These are phyloP conservation scores for Aplochiton taeniatus DNA, from an alignment of 2,797 vertebrate species.

Conservation along the genomic window DNA sequence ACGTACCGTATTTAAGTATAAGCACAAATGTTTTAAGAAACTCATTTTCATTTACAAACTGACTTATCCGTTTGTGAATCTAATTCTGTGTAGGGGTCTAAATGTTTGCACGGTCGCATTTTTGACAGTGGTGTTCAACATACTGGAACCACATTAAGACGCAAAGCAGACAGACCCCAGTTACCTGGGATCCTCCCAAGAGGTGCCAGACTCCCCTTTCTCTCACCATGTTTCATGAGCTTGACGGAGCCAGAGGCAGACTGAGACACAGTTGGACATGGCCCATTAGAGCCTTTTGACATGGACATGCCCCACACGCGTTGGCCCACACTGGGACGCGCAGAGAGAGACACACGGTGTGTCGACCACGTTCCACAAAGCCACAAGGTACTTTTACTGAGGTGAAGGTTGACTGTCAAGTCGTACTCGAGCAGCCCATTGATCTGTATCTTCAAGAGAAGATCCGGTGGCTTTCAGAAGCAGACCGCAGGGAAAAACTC, in stretches of 20 bases:
- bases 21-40: neutral
- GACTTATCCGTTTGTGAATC: too few relatives aligned
- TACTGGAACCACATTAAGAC: too few relatives aligned
- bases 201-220: neutral
- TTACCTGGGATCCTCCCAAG: neutral
- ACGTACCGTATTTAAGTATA: neutral
- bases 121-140: too few relatives aligned
- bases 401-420: conserved; percentile 48
- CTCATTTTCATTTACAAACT: too few relatives aligned
- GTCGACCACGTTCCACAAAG: conserved; percentile 19
- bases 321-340: conserved; percentile 19
- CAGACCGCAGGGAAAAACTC: conserved; percentile 62
- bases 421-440: conserved; percentile 25
- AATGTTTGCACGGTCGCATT: too few relatives aligned
- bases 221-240: conserved; percentile 7
- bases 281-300: neutral
- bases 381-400: conserved; percentile 67
- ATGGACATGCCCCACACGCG: neutral
- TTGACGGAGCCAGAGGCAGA: neutral
- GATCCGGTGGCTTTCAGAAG: conserved; percentile 41
- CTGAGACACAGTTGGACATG: neutral
- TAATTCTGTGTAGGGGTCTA: too few relatives aligned
- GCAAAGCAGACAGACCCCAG: conserved; percentile 1
- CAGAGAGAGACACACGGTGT: neutral
- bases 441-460: conserved; percentile 57